Conservation (phyloP, 2,888 invertebrate genomes). For the Lepas anatifera region DNA sequence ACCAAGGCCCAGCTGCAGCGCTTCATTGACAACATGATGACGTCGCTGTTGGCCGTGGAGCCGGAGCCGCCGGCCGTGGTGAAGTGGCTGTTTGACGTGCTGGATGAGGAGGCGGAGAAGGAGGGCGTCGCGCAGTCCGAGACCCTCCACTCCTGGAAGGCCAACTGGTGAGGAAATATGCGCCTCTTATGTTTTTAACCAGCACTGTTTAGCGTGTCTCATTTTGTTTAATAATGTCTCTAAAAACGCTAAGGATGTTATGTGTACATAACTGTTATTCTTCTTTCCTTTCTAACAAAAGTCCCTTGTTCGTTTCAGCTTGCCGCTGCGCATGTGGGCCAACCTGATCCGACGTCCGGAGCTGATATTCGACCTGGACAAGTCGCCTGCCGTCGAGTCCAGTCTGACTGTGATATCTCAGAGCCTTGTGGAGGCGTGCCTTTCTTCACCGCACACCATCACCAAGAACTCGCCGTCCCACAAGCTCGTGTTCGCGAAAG, state of each 20-base stretch:
- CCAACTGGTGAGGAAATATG: constrained; percentile 25
- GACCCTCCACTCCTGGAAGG: constrained; percentile 30
- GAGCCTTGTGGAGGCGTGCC: constrained; percentile 90
- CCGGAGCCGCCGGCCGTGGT: constrained; percentile 61
- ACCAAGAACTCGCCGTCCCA: constrained; percentile 95
- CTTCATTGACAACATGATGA: constrained; percentile 42
- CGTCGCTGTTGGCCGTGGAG: constrained; percentile 28
- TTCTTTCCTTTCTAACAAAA: no score
- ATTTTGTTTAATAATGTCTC: no score
- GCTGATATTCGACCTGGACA: constrained; percentile 91
- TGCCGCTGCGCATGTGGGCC: constrained; percentile 91
- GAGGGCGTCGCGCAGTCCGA: constrained; percentile 29
- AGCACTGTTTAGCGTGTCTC: no score
- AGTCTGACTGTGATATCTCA: constrained; percentile 90
- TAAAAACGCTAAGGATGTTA: no score
- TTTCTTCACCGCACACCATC: constrained; percentile 64
- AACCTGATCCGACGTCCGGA: constrained; percentile 95
- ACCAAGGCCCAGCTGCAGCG: constrained; percentile 50
- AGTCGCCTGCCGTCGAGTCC: constrained; percentile 85
- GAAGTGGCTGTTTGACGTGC: constrained; percentile 87
- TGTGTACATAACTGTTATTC: no score
- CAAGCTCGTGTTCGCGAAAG: constrained; percentile 90
- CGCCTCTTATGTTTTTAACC: no score
- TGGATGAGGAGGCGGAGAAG: constrained; percentile 73
- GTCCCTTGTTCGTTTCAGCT: constrained; percentile 39